phyloP scores from a whole-genome alignment of 2,888 invertebrate genomes.

The Herminia tarsipennalis region DNA sequence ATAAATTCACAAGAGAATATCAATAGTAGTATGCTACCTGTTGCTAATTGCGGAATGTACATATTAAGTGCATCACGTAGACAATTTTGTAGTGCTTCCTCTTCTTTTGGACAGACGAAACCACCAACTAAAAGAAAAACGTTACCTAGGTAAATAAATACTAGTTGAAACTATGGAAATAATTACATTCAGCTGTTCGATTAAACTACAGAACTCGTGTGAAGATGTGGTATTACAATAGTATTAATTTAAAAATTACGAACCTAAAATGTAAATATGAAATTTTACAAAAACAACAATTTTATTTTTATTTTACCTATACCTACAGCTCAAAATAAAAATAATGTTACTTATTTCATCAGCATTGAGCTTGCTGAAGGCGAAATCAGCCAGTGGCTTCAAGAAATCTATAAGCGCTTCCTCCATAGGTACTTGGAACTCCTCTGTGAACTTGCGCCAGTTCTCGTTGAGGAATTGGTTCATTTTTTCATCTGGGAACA shows the following conservation, averaged over 20 bases:
- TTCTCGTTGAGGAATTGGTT: slow-evolving; percentile 92
- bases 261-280: no score
- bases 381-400: slow-evolving; percentile 75
- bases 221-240: no score
- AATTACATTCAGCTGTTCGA: no score
- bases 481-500: slow-evolving; percentile 87
- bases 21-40: no score
- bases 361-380: slow-evolving; percentile 71
- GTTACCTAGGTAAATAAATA: no score
- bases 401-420: slow-evolving; percentile 76
- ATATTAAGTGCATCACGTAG: slow-evolving; percentile 86
- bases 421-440: slow-evolving; percentile 90
- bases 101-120: slow-evolving; percentile 88
- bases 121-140: slow-evolving; percentile 84
- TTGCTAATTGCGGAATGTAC: slow-evolving; percentile 86
- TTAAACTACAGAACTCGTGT: no score
- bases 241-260: no score
- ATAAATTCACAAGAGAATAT: no score
- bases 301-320: background rate
- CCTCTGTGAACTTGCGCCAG: slow-evolving; percentile 89
- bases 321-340: slow-evolving; percentile 38
- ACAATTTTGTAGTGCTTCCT: slow-evolving; percentile 87
- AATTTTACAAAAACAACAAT: background rate
- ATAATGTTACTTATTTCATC: no score
- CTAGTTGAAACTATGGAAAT: no score